These are phyloP conservation scores for Phoxinus phoxinus DNA, from an alignment of 2,113 vertebrate genomes.

Conservation along the genomic window DNA sequence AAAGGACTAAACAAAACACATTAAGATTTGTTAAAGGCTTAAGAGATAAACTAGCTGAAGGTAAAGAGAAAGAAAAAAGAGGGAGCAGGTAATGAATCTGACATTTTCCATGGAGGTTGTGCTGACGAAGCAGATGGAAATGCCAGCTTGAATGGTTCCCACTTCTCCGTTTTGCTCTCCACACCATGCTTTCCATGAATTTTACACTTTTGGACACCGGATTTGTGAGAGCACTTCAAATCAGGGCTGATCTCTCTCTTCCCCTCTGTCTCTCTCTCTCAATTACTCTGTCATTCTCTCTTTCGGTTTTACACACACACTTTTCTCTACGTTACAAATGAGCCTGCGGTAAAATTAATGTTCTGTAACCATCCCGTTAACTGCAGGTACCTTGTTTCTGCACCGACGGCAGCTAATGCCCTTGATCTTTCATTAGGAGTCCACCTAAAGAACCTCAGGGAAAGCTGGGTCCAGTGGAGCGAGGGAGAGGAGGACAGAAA, in stretches of 20 bases:
- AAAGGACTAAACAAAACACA: slow-evolving; percentile 19
- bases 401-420: slow-evolving; percentile 56
- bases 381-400: slow-evolving; percentile 60
- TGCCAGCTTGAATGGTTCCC: slow-evolving; percentile 53
- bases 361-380: slow-evolving; percentile 62
- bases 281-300: slow-evolving; percentile 33
- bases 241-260: not conserved
- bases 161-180: slow-evolving; percentile 32
- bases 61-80: slow-evolving; percentile 13
- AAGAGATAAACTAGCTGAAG: slow-evolving; percentile 19
- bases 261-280: slow-evolving; percentile 17
- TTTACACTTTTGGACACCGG: slow-evolving; percentile 38
- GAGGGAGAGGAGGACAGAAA: slow-evolving; percentile 10
- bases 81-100: slow-evolving; percentile 61
- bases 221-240: not conserved
- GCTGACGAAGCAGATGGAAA: slow-evolving; percentile 64
- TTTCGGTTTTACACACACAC: slow-evolving; percentile 30
- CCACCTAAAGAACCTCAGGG: slow-evolving; percentile 61
- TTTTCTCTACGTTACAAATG: slow-evolving; percentile 58
- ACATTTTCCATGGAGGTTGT: slow-evolving; percentile 59
- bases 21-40: not conserved
- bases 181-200: slow-evolving; percentile 28
- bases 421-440: slow-evolving; percentile 68
- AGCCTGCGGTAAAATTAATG: slow-evolving; percentile 69
- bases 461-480: slow-evolving; percentile 46